A percentile compares a stretch with the other conserved stretches of the same genome.
phyloP scores from a whole-genome alignment of 1,140 invertebrate species.

The Portunus trituberculatus region DNA sequence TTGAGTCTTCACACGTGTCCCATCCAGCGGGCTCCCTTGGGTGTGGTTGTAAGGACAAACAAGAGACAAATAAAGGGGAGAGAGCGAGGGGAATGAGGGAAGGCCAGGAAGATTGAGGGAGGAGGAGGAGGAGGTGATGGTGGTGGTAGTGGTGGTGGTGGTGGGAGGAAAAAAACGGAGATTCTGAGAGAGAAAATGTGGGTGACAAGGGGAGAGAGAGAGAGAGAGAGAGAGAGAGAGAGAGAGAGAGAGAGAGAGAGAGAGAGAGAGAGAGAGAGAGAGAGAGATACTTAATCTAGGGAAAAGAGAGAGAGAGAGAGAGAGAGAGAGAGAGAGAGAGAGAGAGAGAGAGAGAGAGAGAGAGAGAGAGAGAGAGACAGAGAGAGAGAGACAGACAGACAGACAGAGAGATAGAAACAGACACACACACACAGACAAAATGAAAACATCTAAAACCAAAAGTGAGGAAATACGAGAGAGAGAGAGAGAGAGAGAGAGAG shows the following conservation, averaged over 20 bases:
- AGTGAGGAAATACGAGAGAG: background rate
- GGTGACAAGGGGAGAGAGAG: background rate
- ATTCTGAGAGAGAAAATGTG: no score
- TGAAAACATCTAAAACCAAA: no score
- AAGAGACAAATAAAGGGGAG: no score
- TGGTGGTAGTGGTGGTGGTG: background rate
- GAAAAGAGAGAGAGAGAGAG: background rate
- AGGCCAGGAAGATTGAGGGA: background rate
- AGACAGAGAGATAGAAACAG: no score
- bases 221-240: no score
- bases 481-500: slow-evolving; percentile 4
- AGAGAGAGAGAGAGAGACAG: no score
- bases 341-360: background rate
- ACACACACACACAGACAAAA: background rate
- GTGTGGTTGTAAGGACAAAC: no score
- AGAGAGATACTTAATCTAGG: background rate
- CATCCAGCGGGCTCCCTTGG: no score
- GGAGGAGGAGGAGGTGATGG: background rate
- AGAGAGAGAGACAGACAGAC: background rate
- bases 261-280: no score
- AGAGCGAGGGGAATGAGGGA: no score
- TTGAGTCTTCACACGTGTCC: no score
- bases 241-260: background rate
- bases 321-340: background rate
- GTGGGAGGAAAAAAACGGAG: background rate